phyloP scores from a whole-genome alignment of 2,888 invertebrate genomes.

The Aethes cnicana region DNA sequence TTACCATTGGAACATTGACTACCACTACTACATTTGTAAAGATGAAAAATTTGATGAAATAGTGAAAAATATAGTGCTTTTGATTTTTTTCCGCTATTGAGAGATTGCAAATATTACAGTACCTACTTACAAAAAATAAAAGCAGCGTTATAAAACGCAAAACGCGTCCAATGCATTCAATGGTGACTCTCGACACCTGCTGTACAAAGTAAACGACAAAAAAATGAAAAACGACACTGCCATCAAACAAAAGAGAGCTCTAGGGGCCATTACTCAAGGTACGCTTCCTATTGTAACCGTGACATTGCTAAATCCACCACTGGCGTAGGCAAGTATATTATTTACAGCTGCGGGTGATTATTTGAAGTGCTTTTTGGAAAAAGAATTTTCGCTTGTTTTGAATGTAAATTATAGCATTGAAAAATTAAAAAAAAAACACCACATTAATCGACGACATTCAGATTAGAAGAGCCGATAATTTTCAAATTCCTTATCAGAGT shows the following conservation, averaged over 20 bases:
- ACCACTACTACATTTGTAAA: too few species aligned
- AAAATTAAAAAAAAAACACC: too few species aligned
- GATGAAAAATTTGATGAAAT: too few species aligned
- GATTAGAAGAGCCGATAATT: too few species aligned
- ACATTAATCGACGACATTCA: too few species aligned
- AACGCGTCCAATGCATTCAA: background rate
- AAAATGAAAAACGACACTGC: slow-evolving; percentile 1
- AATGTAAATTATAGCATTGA: too few species aligned
- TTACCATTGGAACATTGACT: too few species aligned
- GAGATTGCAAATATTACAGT: background rate
- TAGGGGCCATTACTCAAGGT: slow-evolving; percentile 1
- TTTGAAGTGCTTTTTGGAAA: slow-evolving; percentile 1
- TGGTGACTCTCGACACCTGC: slow-evolving; percentile 7
- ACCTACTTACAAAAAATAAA: slow-evolving; percentile 1
- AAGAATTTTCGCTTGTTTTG: too few species aligned
- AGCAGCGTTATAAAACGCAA: background rate
- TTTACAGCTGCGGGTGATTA: slow-evolving; percentile 2
- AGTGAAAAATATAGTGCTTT: background rate
- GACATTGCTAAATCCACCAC: background rate
- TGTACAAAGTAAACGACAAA: slow-evolving; percentile 1
- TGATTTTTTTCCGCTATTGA: background rate
- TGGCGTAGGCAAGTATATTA: slow-evolving; percentile 3
- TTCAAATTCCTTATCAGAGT: too few species aligned
- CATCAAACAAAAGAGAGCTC: slow-evolving; percentile 1
- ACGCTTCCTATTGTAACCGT: background rate